These are phyloP conservation scores for Phallusia fumigata DNA, from an alignment of 23 tunicate species.

Conservation along the genomic window DNA sequence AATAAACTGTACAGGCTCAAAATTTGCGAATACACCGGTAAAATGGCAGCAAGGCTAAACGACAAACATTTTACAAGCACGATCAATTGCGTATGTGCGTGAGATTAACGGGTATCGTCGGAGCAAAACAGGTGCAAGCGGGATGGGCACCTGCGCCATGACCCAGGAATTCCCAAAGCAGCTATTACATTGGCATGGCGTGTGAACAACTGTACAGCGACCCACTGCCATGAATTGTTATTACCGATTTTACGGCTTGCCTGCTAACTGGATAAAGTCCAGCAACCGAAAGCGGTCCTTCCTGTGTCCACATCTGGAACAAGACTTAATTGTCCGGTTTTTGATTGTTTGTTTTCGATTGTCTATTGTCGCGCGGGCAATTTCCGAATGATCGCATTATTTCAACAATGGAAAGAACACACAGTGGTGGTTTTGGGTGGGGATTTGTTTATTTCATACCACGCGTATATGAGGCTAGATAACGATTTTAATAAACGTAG, in stretches of 20 bases:
- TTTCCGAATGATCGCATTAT: constrained; percentile 4
- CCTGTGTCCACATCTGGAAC: background rate
- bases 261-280: background rate
- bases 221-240: background rate
- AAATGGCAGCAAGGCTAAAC: background rate
- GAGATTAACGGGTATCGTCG: background rate
- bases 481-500: no score
- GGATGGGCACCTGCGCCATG: background rate
- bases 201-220: background rate
- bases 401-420: background rate
- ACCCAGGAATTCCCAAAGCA: background rate
- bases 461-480: no score
- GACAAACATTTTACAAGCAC: background rate
- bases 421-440: background rate
- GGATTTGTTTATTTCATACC: background rate
- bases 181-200: background rate
- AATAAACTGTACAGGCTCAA: no score
- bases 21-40: no score
- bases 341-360: background rate
- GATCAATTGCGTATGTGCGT: background rate
- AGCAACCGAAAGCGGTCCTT: background rate
- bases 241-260: background rate
- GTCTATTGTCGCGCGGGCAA: background rate
- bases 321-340: background rate
- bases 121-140: background rate